These are phyloP conservation scores for Mactromeris polynyma DNA, from an alignment of 2,888 invertebrate genomes.

Conservation along the genomic window DNA sequence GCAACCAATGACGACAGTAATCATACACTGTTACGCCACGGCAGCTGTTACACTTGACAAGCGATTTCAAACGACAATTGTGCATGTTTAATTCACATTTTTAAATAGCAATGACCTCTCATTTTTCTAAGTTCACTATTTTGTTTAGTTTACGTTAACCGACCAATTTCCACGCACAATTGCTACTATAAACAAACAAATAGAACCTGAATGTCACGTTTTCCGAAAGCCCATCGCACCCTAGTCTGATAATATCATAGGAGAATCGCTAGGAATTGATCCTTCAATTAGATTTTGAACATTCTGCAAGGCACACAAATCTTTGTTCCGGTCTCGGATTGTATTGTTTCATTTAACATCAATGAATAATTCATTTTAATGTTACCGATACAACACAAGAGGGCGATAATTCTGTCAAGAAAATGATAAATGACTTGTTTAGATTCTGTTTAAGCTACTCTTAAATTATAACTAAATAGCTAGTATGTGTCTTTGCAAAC, in stretches of 20 bases:
- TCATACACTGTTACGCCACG: background rate
- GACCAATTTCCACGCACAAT: slow-evolving; percentile 13
- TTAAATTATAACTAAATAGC: slow-evolving; percentile 63
- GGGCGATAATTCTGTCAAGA: slow-evolving; percentile 70
- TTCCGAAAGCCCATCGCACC: slow-evolving; percentile 27
- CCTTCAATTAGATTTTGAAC: slow-evolving; percentile 46
- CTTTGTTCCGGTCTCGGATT: slow-evolving; percentile 25
- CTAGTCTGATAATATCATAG: slow-evolving; percentile 26
- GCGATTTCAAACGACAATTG: background rate
- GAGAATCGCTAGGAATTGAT: slow-evolving; percentile 20
- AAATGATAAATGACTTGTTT: slow-evolving; percentile 69
- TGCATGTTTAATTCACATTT: background rate
- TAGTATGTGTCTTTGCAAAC: slow-evolving; percentile 53
- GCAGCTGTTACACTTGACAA: slow-evolving; percentile 11
- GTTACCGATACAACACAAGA: slow-evolving; percentile 45
- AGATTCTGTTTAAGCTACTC: slow-evolving; percentile 50
- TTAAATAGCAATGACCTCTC: background rate
- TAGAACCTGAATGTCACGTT: background rate
- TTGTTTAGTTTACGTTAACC: slow-evolving; percentile 3
- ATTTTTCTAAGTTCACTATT: background rate
- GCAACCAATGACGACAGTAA: background rate
- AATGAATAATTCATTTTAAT: slow-evolving; percentile 65
- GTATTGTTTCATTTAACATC: slow-evolving; percentile 63
- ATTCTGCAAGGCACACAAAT: slow-evolving; percentile 41
- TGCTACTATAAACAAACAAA: background rate